Conservation (phyloP, 2,888 invertebrate species). For the Hirtodrosophila trivittata region DNA sequence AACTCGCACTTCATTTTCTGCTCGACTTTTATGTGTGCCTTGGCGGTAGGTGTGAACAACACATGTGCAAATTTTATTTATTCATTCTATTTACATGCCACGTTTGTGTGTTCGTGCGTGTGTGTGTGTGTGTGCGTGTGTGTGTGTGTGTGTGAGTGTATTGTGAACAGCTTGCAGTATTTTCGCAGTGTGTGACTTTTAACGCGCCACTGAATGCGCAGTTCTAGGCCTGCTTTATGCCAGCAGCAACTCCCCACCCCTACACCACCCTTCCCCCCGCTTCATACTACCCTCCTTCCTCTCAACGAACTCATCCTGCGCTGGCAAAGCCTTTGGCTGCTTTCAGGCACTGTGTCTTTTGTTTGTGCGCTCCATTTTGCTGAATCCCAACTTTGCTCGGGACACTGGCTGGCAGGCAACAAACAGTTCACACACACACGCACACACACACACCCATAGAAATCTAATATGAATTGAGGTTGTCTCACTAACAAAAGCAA, state of each 20-base stretch:
- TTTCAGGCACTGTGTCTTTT: conserved; percentile 64
- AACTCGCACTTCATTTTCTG: conserved; percentile 48
- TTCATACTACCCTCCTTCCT: neutral
- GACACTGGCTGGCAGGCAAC: conserved; percentile 51
- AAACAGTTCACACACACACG: conserved; percentile 42
- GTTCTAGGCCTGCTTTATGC: conserved; percentile 57
- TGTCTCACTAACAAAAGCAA: conserved; percentile 78
- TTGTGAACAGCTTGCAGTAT: conserved; percentile 43
- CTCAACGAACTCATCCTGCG: neutral
- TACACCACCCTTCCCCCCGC: neutral
- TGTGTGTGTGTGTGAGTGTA: conserved; percentile 31
- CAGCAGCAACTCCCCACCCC: conserved; percentile 45
- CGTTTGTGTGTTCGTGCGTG: conserved; percentile 32
- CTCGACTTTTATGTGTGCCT: conserved; percentile 63
- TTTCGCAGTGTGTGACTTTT: conserved; percentile 64
- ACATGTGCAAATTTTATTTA: conserved; percentile 79
- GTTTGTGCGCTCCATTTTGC: conserved; percentile 78
- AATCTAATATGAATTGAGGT: conserved; percentile 83
- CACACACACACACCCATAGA: conserved; percentile 29
- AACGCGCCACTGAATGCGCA: conserved; percentile 77
- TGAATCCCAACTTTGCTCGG: conserved; percentile 72
- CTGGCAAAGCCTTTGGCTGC: conserved; percentile 9
- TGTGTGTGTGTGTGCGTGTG: conserved; percentile 27
- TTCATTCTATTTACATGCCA: conserved; percentile 78
- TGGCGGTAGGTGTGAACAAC: conserved; percentile 74